phyloP scores from a whole-genome alignment of 2,888 invertebrate genomes.

The Sesia bembeciformis region DNA sequence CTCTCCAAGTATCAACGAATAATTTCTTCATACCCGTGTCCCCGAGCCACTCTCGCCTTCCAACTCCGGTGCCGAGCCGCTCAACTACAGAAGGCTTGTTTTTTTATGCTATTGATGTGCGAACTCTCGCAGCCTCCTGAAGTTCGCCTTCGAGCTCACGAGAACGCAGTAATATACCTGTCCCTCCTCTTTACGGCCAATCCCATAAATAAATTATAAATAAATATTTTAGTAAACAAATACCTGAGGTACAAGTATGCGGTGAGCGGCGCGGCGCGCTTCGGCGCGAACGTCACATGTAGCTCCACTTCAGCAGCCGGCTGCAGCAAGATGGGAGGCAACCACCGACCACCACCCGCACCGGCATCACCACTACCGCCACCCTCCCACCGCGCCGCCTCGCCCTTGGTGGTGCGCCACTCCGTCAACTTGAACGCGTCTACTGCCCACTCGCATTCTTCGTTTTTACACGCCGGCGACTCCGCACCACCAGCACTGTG shows the following conservation, averaged over 20 bases:
- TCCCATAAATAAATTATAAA: too few relatives aligned
- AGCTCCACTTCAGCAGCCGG: conserved; percentile 72
- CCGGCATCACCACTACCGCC: conserved; percentile 6
- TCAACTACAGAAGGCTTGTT: too few relatives aligned
- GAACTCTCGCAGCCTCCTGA: too few relatives aligned
- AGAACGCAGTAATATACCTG: too few relatives aligned
- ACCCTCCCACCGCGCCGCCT: conserved; percentile 12
- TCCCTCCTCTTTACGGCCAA: too few relatives aligned
- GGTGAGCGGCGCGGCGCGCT: conserved; percentile 46
- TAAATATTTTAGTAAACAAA: not conserved
- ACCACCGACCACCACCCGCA: conserved; percentile 6
- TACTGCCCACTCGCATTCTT: conserved; percentile 13
- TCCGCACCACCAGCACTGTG: conserved; percentile 9
- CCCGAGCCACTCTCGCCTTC: too few relatives aligned
- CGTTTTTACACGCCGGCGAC: conserved; percentile 8
- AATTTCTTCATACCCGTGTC: too few relatives aligned
- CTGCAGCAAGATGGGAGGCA: conserved; percentile 58
- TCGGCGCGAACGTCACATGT: conserved; percentile 60
- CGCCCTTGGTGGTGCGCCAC: conserved; percentile 28
- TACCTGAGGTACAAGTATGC: conserved; percentile 68
- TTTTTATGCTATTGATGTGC: too few relatives aligned
- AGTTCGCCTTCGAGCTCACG: too few relatives aligned
- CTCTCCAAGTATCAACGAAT: too few relatives aligned
- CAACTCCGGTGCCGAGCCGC: too few relatives aligned
- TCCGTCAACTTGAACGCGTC: conserved; percentile 29